Percentiles rank a stretch among this genome's conserved stretches.
Evolutionary conservation across 2,113 vertebrate species (phyloP).

Genomic region (Panthera tigris): DNA sequence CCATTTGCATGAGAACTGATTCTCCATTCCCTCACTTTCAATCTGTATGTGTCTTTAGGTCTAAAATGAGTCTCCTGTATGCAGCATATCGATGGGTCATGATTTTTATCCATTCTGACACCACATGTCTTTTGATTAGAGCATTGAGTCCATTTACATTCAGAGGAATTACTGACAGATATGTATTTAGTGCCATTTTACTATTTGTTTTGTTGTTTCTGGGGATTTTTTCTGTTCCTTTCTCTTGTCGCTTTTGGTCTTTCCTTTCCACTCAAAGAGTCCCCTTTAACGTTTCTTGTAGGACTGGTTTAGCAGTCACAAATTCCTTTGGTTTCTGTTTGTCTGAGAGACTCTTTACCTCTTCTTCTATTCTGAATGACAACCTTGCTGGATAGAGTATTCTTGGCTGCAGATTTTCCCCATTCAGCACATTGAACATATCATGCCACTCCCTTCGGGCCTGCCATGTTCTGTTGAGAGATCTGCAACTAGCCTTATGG

Average conservation of each 20-base stretch:
- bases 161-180: not conserved
- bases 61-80: not conserved
- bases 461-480: not conserved
- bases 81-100: not conserved
- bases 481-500: not conserved
- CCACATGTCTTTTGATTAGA: not conserved
- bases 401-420: not conserved
- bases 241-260: not conserved
- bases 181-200: not conserved
- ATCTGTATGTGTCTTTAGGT: not conserved
- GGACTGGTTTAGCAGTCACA: not conserved
- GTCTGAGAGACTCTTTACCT: not conserved
- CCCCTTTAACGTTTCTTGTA: not conserved
- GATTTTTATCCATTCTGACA: not conserved
- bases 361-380: not conserved
- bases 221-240: not conserved
- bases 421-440: not conserved
- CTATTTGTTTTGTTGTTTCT: not conserved
- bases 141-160: not conserved
- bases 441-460: not conserved
- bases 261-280: not conserved
- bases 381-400: not conserved
- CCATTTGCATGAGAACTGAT: not conserved
- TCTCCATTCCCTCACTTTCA: not conserved
- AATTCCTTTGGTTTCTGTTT: not conserved